Base-by-base conservation (phyloP, 2,797 vertebrate genomes). In the Novumbra hubbsi region DNA sequence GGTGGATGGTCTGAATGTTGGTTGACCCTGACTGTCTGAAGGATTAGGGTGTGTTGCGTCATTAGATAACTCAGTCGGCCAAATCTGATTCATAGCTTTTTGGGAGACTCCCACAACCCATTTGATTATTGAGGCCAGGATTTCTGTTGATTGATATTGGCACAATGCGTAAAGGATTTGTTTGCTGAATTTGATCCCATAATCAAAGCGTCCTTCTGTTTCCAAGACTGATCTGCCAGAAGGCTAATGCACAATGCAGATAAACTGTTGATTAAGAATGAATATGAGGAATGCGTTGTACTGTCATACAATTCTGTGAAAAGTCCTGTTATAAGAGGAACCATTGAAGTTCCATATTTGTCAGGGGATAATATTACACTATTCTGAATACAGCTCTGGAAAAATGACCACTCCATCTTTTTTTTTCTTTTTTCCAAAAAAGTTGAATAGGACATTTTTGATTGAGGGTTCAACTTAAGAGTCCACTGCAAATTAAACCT, bases 121-220 rank as follows among this genome's bases (percentile, higher is more conserved):
- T 70, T 19, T 28, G 5, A 17, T 66, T 41, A n/a, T 41, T 16
- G 30, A n/a, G 30, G 30, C 68, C 49, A 57, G 30, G 15, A 32
- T 55, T 55, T 21, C 6, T 55, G 52, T 55, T 55, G 52, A 55
- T 55, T 17, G 27, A 55, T 27, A 28, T 34, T 17, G 34, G 41
- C 45, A 49, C 63, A 41, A 76, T 72, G 74, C 50, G 55, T 75
- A 28, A 71, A 50, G 69, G 73, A 32, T 64, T 65, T 74, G 76
- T 62, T 55, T 6, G 19, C 52, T 38, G 34, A 38, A 38, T 38
- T 38, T 38, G 5, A 38, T 38, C 34, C 34, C 34, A 5, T 38
- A 38, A 5, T 38, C 34, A 38, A 38, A 38, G 34, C 2, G 8
- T 38, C 34, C 34, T 38, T 38, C 34, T 38, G 34, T 38, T 4